Evolutionary conservation across 1,140 invertebrate genomes (phyloP).

Genomic region (Heliconius himera): DNA sequence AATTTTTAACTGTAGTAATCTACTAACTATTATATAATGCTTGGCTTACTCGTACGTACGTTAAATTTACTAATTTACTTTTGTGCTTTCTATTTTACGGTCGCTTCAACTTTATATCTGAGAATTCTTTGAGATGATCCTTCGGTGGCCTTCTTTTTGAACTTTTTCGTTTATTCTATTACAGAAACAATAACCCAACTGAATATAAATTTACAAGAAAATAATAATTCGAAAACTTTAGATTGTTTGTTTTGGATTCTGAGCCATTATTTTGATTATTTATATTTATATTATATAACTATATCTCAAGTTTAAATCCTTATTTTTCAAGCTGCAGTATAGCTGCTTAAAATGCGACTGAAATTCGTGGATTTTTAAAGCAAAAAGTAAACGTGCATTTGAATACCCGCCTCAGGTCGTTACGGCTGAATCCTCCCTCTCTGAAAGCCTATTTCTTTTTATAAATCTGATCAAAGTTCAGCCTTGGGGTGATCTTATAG

Average conservation of each 20-base stretch:
- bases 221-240: not conserved
- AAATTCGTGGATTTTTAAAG: conserved; percentile 3
- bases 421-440: not conserved
- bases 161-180: not conserved
- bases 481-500: conserved; percentile 1
- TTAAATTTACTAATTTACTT: not conserved
- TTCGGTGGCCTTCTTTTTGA: not conserved
- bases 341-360: not conserved
- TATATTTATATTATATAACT: not conserved
- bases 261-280: not conserved
- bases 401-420: conserved; percentile 9
- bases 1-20: not conserved
- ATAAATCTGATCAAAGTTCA: conserved; percentile 11
- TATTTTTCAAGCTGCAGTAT: not conserved
- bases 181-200: not conserved
- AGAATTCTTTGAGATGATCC: not conserved
- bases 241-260: not conserved
- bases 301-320: too few species aligned
- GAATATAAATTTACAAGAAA: not conserved
- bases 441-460: conserved; percentile 8
- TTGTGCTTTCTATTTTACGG: conserved; percentile 11
- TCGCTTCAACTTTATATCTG: not conserved
- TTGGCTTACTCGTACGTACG: not conserved
- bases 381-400: conserved; percentile 14
- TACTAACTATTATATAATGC: not conserved